Percentiles rank a stretch among this genome's conserved stretches.
phyloP scores from a whole-genome alignment of 2,113 vertebrate genomes.

The Aythya baeri region DNA sequence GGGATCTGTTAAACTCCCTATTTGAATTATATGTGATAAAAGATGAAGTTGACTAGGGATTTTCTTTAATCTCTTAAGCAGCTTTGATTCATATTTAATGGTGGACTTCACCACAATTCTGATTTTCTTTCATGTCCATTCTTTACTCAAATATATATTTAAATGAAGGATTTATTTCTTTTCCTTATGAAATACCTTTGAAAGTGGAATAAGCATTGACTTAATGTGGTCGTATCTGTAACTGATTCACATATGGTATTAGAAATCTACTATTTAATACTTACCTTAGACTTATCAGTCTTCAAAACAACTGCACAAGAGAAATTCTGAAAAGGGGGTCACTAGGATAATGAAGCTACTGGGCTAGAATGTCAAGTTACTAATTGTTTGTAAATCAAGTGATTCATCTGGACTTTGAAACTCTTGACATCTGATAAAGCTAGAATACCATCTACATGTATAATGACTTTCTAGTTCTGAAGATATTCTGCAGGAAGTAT shows the following conservation, averaged over 20 bases:
- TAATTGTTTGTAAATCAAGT: not conserved
- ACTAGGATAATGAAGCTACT: not conserved
- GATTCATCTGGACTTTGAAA: not conserved
- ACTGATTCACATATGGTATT: not conserved
- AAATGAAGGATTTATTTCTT: not conserved
- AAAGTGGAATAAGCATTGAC: not conserved
- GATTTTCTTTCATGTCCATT: not conserved
- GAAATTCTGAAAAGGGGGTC: not conserved
- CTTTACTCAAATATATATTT: not conserved
- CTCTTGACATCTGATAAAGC: not conserved
- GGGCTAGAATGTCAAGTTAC: not conserved
- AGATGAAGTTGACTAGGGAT: not conserved
- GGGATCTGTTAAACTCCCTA: not conserved
- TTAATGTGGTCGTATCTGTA: not conserved
- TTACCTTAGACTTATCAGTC: not conserved
- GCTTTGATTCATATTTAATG: not conserved
- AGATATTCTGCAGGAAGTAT: not conserved
- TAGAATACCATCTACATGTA: not conserved
- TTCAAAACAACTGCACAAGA: not conserved
- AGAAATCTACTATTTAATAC: not conserved
- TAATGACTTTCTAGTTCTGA: not conserved
- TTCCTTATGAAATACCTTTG: not conserved
- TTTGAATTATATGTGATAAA: not conserved
- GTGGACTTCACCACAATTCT: not conserved
- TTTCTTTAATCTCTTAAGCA: not conserved